Percentiles rank a stretch among this genome's conserved stretches.
Evolutionary conservation across 2,888 invertebrate genomes (phyloP).

Genomic region (Limnephilus lunatus): DNA sequence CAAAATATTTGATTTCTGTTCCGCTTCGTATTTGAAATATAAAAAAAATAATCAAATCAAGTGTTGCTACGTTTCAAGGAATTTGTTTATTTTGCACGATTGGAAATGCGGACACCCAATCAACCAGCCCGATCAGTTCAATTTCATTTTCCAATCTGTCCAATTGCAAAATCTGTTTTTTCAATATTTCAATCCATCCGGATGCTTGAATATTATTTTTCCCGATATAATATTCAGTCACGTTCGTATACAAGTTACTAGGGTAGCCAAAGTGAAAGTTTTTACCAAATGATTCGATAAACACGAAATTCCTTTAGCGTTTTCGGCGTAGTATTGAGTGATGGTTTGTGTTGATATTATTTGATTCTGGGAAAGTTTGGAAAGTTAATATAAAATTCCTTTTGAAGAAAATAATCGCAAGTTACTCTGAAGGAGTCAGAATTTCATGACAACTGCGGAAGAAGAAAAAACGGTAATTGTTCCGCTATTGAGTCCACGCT

Average conservation of each 20-base stretch:
- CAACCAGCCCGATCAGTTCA: constrained; percentile 20
- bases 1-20: neutral
- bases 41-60: constrained; percentile 17
- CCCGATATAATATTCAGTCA: neutral
- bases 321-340: constrained; percentile 24
- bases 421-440: neutral
- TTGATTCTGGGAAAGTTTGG: neutral
- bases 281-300: constrained; percentile 42
- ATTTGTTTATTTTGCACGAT: constrained; percentile 31
- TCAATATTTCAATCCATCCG: neutral
- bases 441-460: neutral
- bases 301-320: constrained; percentile 6
- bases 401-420: neutral
- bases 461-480: neutral
- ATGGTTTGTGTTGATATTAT: constrained; percentile 35
- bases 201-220: constrained; percentile 32
- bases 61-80: neutral
- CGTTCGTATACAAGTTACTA: neutral
- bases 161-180: neutral
- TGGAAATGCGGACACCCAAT: constrained; percentile 8
- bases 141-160: neutral
- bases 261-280: neutral
- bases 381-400: neutral
- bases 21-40: constrained; percentile 8
- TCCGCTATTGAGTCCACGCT: too few relatives aligned